Base-by-base conservation (phyloP, 1,140 invertebrate genomes). In the Heliconius hermathena region DNA sequence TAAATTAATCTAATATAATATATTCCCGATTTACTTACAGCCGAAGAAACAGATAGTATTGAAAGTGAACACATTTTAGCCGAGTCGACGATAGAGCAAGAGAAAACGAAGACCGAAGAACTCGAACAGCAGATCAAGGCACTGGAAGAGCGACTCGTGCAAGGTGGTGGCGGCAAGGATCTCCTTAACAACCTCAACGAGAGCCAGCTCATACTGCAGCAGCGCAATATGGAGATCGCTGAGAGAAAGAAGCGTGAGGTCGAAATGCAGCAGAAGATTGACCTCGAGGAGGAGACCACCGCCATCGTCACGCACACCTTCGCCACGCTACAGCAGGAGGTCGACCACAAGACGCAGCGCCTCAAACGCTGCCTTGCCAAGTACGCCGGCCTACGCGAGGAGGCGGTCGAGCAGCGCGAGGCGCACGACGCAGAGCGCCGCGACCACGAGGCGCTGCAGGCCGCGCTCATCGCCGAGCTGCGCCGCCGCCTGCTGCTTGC, bases 161-260 rank as follows among this genome's bases (percentile, higher is more conserved):
- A 96, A 80, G 98, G 98, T 46, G 95, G 95, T 66, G 93, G 60
- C 60, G 60, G 92, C 2, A 98, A 98, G 90, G 98, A 98, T 91
- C 97, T 99, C 72, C 96, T 99, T 29, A 98, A 99, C 91, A 98
- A 98, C 86, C 98, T 98, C 18, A 98, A 98, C 89, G 97, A 98
- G 91, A 98, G 98, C 82, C 97, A 99, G 89, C 95, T 97, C 82
- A 97, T 97, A 76, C 94, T 99, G 38, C 97, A 99, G 88, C 96
- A 97, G 87, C 96, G 97, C 82, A 95, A 96, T 74, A 94, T 96
- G 73, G 98, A 99, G 92, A 97, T 99, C 78, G 96, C 97, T 1
- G 98, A 98, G 89, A 96, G 98, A 87, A 98, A 98, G 93, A 97
- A 93, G 88, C 81, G 89, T 54, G 92, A 95, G 76, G 91, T 94